Conservation (phyloP, 2,113 vertebrate species). For the Motacilla tschutschensis region DNA sequence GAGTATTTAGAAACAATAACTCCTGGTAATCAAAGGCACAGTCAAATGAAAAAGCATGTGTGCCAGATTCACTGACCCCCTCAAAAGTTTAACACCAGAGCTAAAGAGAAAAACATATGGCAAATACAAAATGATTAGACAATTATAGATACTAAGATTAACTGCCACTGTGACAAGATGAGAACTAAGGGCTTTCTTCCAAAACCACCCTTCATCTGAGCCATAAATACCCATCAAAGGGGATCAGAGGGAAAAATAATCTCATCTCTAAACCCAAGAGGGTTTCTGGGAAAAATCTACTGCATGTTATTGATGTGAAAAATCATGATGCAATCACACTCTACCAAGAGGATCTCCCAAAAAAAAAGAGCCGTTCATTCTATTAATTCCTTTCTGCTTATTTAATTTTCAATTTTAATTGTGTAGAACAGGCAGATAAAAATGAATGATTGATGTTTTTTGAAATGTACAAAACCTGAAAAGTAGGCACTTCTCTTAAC, state of each 20-base stretch:
- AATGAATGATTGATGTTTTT: background rate
- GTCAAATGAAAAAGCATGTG: background rate
- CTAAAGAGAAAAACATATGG: background rate
- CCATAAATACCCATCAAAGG: background rate
- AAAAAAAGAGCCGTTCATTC: background rate
- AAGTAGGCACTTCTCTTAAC: background rate
- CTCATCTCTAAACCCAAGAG: background rate
- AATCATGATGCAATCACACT: background rate
- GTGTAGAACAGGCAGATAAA: background rate
- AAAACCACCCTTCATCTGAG: background rate
- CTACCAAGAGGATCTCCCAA: background rate
- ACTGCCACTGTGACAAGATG: background rate
- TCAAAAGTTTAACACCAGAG: background rate
- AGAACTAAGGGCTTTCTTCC: background rate
- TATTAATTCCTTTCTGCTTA: background rate
- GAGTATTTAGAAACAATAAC: background rate
- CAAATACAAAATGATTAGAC: background rate
- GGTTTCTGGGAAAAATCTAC: background rate
- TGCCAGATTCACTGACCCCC: background rate
- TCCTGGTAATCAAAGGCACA: background rate
- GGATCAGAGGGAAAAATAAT: background rate
- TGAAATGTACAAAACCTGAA: slow-evolving; percentile 5
- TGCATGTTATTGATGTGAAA: background rate
- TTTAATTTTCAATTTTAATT: slow-evolving; percentile 8
- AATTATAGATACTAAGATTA: background rate